A percentile compares a stretch with the other conserved stretches of the same genome.
These are phyloP conservation scores for Apamea crenata DNA, from an alignment of 2,888 invertebrate species.

Conservation along the genomic window DNA sequence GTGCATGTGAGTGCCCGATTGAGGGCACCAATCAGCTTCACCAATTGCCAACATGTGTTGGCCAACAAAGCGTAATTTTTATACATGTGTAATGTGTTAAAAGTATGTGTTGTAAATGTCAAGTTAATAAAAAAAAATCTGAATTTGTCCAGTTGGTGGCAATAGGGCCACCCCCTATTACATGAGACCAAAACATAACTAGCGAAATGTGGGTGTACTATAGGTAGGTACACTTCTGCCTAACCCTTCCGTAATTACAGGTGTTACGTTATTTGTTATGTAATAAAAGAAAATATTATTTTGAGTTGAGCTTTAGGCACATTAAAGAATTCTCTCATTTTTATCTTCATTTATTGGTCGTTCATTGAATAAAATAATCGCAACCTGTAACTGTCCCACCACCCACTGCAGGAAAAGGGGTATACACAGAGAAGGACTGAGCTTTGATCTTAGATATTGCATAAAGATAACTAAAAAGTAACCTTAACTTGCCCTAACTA, in stretches of 20 bases:
- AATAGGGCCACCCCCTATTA: too few species aligned
- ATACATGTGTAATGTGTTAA: slow-evolving; percentile 36
- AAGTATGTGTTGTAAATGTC: slow-evolving; percentile 16
- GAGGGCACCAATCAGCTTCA: slow-evolving; percentile 72
- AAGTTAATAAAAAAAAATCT: neutral
- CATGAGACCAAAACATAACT: neutral
- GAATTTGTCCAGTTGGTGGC: neutral
- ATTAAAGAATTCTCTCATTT: neutral
- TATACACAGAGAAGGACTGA: neutral
- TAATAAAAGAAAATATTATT: neutral
- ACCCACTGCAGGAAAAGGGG: neutral
- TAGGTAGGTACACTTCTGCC: neutral
- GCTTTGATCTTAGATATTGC: neutral
- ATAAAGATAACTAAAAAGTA: neutral
- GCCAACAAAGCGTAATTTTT: slow-evolving; percentile 38
- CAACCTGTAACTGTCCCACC: too few species aligned
- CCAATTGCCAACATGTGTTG: slow-evolving; percentile 61
- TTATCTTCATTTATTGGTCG: neutral
- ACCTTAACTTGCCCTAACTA: neutral
- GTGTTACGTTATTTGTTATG: neutral
- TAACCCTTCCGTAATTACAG: neutral
- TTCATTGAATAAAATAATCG: neutral
- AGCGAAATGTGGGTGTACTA: neutral
- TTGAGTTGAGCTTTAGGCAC: neutral
- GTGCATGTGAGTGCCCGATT: slow-evolving; percentile 74